Evolutionary conservation across 2,113 vertebrate genomes (phyloP).

Genomic region (Ochotona curzoniae): DNA sequence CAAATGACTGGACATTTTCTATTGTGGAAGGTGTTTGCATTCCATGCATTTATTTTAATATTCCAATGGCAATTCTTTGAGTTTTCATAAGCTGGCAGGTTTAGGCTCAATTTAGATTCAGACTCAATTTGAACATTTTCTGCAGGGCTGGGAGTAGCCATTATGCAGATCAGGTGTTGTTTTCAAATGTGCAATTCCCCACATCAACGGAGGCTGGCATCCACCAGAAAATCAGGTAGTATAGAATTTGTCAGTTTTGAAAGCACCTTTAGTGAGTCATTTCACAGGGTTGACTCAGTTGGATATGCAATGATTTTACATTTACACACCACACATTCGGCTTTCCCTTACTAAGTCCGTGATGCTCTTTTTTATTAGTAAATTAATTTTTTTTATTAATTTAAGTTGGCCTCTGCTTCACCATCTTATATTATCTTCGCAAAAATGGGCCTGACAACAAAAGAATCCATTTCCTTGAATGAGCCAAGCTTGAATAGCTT

Average conservation of each 20-base stretch:
- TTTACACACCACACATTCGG: not conserved
- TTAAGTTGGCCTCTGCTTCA: not conserved
- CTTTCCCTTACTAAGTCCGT: not conserved
- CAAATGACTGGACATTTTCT: not conserved
- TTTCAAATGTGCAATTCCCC: conserved; percentile 1
- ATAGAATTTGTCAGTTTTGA: not conserved
- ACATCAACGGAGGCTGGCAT: not conserved
- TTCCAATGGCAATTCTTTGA: conserved; percentile 1
- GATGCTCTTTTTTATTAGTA: conserved; percentile 11
- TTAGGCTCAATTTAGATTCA: too few species aligned
- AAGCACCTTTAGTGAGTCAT: conserved; percentile 16
- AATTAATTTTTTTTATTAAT: conserved; percentile 45
- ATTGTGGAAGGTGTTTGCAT: not conserved
- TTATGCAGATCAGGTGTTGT: not conserved
- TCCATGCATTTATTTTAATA: conserved; percentile 32
- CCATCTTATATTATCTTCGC: conserved; percentile 11
- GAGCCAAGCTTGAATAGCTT: not conserved
- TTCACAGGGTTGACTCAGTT: not conserved
- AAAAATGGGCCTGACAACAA: conserved; percentile 32
- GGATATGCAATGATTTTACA: conserved; percentile 13
- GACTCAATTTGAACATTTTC: not conserved
- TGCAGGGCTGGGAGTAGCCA: not conserved
- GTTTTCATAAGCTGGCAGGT: too few species aligned
- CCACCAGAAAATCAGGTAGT: not conserved
- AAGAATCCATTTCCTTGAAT: conserved; percentile 32